Percentiles rank a stretch among this genome's conserved stretches.
Evolutionary conservation across 2,113 vertebrate species (phyloP).

Genomic region (Numida meleagris): DNA sequence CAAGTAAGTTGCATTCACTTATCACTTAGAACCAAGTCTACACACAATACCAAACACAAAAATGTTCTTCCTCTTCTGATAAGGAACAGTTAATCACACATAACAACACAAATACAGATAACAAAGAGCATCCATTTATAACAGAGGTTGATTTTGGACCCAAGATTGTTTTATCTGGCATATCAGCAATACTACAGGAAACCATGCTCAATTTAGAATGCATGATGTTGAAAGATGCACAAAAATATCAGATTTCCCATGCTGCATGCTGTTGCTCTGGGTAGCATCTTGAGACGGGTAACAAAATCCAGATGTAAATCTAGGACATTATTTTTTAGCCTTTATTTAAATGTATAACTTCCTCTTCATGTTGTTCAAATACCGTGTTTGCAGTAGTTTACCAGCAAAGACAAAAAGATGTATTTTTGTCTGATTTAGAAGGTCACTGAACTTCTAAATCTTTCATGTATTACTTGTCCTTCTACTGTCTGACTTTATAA

Average conservation of each 20-base stretch:
- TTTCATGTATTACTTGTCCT: neutral
- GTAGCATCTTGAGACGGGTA: slow-evolving; percentile 23
- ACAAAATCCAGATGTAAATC: slow-evolving; percentile 58
- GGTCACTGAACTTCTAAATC: neutral
- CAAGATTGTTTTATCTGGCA: slow-evolving; percentile 51
- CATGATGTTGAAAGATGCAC: slow-evolving; percentile 37
- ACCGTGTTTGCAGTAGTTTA: slow-evolving; percentile 42
- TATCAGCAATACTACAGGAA: slow-evolving; percentile 59
- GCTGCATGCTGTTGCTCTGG: neutral
- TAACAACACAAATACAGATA: slow-evolving; percentile 11
- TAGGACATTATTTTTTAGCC: slow-evolving; percentile 34
- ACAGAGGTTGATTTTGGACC: slow-evolving; percentile 60
- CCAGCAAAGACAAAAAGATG: slow-evolving; percentile 54
- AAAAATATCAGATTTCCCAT: slow-evolving; percentile 55
- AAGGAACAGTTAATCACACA: slow-evolving; percentile 22
- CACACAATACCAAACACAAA: neutral
- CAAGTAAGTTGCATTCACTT: neutral
- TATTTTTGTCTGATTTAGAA: neutral
- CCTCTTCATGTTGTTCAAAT: slow-evolving; percentile 20
- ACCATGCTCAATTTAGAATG: slow-evolving; percentile 31
- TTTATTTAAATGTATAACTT: slow-evolving; percentile 66
- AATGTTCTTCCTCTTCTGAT: neutral
- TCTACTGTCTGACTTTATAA: neutral
- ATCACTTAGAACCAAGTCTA: neutral
- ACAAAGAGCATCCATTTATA: slow-evolving; percentile 35